Conservation (phyloP, 2,888 invertebrate genomes). For the Neria commutata region DNA sequence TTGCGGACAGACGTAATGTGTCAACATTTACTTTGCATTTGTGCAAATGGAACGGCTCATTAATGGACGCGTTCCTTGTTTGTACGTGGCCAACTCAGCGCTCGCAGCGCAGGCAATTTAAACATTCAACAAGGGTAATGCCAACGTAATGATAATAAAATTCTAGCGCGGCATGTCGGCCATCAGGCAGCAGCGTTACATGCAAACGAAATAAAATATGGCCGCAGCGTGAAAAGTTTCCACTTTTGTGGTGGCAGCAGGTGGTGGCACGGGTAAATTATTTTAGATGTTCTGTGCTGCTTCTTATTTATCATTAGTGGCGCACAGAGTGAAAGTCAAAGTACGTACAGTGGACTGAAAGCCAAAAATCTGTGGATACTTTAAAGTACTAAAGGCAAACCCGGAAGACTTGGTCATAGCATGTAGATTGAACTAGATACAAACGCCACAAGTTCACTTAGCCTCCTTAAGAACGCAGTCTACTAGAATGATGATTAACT, state of each 20-base stretch:
- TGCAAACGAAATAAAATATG: background rate
- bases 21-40: slow-evolving; percentile 8
- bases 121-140: slow-evolving; percentile 5
- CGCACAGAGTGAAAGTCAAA: slow-evolving; percentile 1
- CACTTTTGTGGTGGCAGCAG: background rate
- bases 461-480: background rate
- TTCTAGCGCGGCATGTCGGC: background rate
- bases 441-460: background rate
- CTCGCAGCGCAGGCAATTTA: slow-evolving; percentile 13
- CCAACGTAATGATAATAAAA: slow-evolving; percentile 9
- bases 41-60: background rate
- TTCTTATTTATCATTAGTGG: slow-evolving; percentile 49
- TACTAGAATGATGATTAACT: no score
- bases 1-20: background rate
- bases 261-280: slow-evolving; percentile 37
- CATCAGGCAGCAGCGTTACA: background rate
- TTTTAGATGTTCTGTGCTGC: slow-evolving; percentile 54
- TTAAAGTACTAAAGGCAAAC: no score
- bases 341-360: slow-evolving; percentile 4
- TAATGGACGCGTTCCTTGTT: background rate
- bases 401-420: background rate
- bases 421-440: slow-evolving; percentile 19
- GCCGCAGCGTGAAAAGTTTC: background rate
- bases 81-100: background rate
- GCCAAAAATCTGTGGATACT: background rate